Evolutionary conservation across 1,140 invertebrate species (phyloP), one percentile per base, ranked within the genome.

Genomic region (Drosophila trapezifrons): DNA sequence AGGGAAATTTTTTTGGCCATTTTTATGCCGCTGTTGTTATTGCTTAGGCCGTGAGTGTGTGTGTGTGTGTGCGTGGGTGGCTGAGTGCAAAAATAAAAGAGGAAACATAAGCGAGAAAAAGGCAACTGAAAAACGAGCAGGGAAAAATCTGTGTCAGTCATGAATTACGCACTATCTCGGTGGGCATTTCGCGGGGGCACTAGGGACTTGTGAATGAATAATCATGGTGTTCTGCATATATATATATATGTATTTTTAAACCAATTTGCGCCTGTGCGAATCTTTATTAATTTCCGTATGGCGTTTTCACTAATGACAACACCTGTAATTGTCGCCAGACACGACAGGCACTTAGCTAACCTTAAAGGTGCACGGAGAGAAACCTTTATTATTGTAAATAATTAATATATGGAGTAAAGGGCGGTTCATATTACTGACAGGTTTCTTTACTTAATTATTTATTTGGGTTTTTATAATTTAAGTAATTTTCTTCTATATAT

Each of bases 91-190:
- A 60, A 57, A 60, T 12, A 66, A 55, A 73, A 45, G 27, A 51
- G 35, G 6, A 52, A 49, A 46, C 42, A 42, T 27, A 25, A 46
- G 29, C 13, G n/a, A 17, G 27, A 40, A 45, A 51, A 20, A 18
- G 20, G 10, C 37, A 43, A 25, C 13, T 32, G 37, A 17, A 38
- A 52, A 52, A 9, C 29, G 40, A 35, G 56, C 40, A 20, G 56
- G 35, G 25, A 46, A 59, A 71, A 87, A 82, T 87, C 72, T 87
- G 67, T 83, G 72, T 79, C 78, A 72, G 67, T 71, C 62, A 76
- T 71, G 70, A 87, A 80, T 80, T 79, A 78, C 80, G 80, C 62
- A 67, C 64, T 74, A 71, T 43, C 76, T 60, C 32, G 45, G 18
- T 22, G 67, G 65, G 65, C 55, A 47, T 71, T 70, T 58, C 4